These are phyloP conservation scores for Myotis pilosus DNA, from an alignment of 2,797 vertebrate species.

Conservation along the genomic window DNA sequence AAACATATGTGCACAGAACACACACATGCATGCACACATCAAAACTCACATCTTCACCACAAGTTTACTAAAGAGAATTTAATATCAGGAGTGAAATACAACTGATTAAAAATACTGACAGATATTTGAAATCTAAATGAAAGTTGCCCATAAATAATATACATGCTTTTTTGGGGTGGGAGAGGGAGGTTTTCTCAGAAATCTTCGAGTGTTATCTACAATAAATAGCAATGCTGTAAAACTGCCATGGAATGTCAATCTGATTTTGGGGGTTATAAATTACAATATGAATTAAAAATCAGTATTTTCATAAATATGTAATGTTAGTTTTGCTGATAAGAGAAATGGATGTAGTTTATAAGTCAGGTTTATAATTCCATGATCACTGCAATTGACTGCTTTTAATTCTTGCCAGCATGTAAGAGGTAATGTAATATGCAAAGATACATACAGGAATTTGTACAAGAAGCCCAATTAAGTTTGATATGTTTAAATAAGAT, in stretches of 20 bases:
- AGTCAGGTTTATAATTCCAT: neutral
- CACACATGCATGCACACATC: neutral
- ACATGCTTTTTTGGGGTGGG: neutral
- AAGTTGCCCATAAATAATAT: neutral
- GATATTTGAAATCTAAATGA: neutral
- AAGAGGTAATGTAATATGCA: constrained; percentile 29
- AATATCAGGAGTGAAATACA: neutral
- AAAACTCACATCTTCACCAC: neutral
- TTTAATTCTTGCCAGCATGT: neutral
- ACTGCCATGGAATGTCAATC: neutral
- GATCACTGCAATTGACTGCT: neutral
- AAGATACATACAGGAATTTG: constrained; percentile 17
- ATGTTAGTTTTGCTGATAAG: neutral
- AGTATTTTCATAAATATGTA: neutral
- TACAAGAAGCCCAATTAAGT: constrained; percentile 61
- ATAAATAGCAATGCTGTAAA: constrained; percentile 13
- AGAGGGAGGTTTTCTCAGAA: neutral
- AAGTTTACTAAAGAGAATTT: neutral
- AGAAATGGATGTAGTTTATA: neutral
- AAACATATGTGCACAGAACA: neutral
- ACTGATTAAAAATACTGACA: neutral
- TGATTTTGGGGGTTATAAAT: neutral
- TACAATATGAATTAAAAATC: neutral
- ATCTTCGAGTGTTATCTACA: neutral
- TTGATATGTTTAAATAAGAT: constrained; percentile 66